A percentile compares a stretch with the other conserved stretches of the same genome.
Conservation (phyloP, 2,797 vertebrate genomes). For the Lacerta agilis region DNA sequence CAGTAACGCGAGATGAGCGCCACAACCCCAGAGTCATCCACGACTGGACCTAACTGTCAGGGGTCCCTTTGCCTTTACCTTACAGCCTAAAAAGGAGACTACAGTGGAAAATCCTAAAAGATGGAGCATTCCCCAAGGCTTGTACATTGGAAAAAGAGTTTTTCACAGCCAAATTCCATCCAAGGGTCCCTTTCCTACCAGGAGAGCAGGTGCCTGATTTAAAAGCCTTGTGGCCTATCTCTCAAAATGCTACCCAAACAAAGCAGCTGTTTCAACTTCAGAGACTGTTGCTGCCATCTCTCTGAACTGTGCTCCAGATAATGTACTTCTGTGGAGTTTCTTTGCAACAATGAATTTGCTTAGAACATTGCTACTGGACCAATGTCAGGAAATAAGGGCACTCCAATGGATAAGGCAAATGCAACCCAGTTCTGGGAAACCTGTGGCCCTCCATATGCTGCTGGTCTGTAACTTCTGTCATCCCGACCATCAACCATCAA, state of each 20-base stretch:
- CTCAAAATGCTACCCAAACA: background rate
- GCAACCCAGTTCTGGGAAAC: background rate
- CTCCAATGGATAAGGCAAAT: background rate
- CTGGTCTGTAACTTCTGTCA: background rate
- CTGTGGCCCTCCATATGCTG: background rate
- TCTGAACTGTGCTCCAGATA: background rate
- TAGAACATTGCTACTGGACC: background rate
- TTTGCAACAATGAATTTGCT: background rate
- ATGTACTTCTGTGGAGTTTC: background rate
- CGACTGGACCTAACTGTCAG: too few relatives aligned
- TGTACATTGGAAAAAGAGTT: background rate
- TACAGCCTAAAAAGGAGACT: background rate
- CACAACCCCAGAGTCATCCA: too few relatives aligned
- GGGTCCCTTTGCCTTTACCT: too few relatives aligned
- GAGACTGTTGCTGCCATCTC: background rate
- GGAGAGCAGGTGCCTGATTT: background rate
- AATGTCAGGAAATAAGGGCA: background rate
- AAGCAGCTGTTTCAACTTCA: background rate
- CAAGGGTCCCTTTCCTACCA: background rate
- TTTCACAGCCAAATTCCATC: background rate
- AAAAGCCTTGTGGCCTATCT: background rate
- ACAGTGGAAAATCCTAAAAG: background rate
- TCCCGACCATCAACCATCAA: background rate
- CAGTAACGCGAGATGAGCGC: too few relatives aligned
- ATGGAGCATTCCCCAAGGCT: background rate